Base-by-base conservation (phyloP, 2,888 invertebrate genomes). In the Pollenia labialis region DNA sequence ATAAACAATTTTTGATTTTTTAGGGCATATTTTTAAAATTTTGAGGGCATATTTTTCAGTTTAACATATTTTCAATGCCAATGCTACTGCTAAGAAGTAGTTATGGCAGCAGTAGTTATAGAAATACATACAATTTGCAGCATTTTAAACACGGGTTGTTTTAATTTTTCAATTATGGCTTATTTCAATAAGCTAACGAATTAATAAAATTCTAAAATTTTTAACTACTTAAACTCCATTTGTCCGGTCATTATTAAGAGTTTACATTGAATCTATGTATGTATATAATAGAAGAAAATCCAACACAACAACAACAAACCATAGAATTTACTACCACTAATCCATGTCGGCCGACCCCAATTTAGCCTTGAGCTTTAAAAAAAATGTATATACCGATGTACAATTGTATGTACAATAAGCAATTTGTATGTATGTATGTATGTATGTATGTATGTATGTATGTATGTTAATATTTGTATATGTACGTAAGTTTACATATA, bases 321-420 rank as follows among this genome's bases (percentile, higher is more conserved):
- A 52, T 62, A 64, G 75, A 32, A 32, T 62, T 68, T 54, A 44
- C 44, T 44, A 16, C 66, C 72, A 75, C 74, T 56, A 71, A 69
- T 10, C 79, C 81, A 79, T 46, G 74, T 75, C 81, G 84, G 81
- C 60, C 85, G 84, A 84, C 60, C 85, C 81, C 80, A 84, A 85
- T 87, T 81, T 74, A 87, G 88, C 88, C 88, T 88, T 88, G 87
- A 88, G 85, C 80, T 74, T 75, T 85, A 75, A 60, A 72, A 85
- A 68, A 77, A 68, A 66, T 64, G 52, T 75, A 79, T 74, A 60
- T 77, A 80, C 56, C 16, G 46, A 50, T 66, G 44, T 82, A 56
- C 9, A 23, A 23, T 14, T 75, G 62, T 75, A 44, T 75, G 48
- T 40, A 42, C 4, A 32, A 32, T 66, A 18, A 23, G 32, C 23